These are phyloP conservation scores for Brienomyrus longianalis DNA, from an alignment of 2,113 vertebrate genomes.

Conservation along the genomic window DNA sequence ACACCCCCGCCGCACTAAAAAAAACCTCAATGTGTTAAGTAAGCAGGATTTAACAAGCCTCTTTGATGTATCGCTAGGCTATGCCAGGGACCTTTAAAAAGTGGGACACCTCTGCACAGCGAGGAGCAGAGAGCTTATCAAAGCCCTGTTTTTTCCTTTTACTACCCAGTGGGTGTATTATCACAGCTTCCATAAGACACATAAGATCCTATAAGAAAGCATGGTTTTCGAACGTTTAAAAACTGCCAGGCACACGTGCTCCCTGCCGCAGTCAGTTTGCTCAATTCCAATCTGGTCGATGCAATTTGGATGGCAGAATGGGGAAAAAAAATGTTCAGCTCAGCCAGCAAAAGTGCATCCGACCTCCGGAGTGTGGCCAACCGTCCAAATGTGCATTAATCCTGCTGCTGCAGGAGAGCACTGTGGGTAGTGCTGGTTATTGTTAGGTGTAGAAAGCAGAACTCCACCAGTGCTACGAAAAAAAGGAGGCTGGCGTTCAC, in stretches of 20 bases:
- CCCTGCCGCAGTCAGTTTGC: not conserved
- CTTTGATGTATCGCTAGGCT: not conserved
- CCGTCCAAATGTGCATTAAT: not conserved
- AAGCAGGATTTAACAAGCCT: conserved; percentile 6
- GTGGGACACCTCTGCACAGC: not conserved
- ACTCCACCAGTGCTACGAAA: not conserved
- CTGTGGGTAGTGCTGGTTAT: not conserved
- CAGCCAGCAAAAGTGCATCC: not conserved
- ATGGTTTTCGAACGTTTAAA: not conserved
- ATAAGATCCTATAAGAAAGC: not conserved
- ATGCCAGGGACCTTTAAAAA: conserved; percentile 8
- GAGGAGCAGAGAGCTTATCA: not conserved
- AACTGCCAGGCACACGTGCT: not conserved
- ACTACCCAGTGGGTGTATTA: conserved; percentile 5
- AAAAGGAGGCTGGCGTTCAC: not conserved
- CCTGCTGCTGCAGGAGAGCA: not conserved
- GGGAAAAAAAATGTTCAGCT: not conserved
- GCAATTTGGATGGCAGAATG: not conserved
- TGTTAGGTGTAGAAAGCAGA: conserved; percentile 4
- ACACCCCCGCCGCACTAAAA: not conserved
- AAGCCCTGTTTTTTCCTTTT: not conserved
- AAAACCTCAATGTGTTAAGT: not conserved
- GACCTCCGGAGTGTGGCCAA: not conserved
- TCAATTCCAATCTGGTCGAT: not conserved
- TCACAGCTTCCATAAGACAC: not conserved